Evolutionary conservation across 2,888 invertebrate species (phyloP).

Genomic region (Polyommatus icarus): DNA sequence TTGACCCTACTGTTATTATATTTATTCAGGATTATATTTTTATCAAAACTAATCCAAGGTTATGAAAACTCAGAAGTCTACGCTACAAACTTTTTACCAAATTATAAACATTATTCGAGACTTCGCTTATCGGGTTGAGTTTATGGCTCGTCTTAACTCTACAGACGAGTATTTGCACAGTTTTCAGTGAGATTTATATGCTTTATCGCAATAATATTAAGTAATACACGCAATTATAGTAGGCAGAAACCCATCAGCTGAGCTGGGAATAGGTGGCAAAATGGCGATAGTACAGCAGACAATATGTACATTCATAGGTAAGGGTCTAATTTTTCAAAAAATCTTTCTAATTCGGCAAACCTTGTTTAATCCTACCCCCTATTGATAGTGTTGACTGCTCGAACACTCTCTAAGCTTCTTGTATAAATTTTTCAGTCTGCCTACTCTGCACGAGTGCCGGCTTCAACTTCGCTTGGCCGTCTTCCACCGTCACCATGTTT

Average conservation of each 20-base stretch:
- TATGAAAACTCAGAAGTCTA: too few species aligned
- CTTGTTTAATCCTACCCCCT: too few species aligned
- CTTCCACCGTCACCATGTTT: constrained; percentile 58
- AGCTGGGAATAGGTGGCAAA: neutral
- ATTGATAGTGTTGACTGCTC: too few species aligned
- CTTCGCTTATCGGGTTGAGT: neutral
- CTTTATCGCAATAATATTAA: neutral
- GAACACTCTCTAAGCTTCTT: neutral
- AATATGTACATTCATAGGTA: constrained; percentile 3
- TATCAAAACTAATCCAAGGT: neutral
- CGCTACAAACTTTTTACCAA: neutral
- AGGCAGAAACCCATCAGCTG: neutral
- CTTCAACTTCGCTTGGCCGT: constrained; percentile 60
- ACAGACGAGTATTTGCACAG: neutral
- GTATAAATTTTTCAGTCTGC: neutral
- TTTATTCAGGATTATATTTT: neutral
- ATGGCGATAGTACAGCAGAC: constrained; percentile 8
- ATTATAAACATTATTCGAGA: neutral
- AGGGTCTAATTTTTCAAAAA: neutral
- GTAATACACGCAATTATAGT: neutral
- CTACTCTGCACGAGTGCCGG: constrained; percentile 41
- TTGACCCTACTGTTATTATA: neutral
- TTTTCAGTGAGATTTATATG: neutral
- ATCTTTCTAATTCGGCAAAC: neutral
- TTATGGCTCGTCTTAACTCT: constrained; percentile 1